phyloP scores from a whole-genome alignment of 2,888 invertebrate genomes.

The Spicauda simplicius region DNA sequence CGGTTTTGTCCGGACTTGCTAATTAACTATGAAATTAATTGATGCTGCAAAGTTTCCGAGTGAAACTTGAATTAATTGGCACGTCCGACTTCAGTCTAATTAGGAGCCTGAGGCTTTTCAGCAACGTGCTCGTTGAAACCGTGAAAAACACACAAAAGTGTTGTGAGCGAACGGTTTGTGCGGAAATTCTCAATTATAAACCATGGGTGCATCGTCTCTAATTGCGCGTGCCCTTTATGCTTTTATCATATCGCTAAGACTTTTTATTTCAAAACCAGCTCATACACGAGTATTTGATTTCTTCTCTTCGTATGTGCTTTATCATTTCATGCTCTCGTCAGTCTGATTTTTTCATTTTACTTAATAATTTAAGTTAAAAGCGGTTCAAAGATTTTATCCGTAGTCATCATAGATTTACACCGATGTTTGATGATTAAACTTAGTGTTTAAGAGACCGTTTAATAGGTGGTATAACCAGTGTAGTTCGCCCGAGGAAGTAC shows the following conservation, averaged over 20 bases:
- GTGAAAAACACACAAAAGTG: slow-evolving; percentile 83
- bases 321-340: background rate
- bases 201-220: slow-evolving; percentile 45
- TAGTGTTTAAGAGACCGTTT: too few relatives aligned
- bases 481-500: too few relatives aligned
- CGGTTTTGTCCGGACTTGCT: slow-evolving; percentile 80
- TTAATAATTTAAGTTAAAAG: too few relatives aligned
- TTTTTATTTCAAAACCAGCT: slow-evolving; percentile 16
- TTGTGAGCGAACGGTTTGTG: slow-evolving; percentile 66
- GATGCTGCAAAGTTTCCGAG: slow-evolving; percentile 84
- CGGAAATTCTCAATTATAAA: slow-evolving; percentile 54
- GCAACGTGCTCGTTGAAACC: slow-evolving; percentile 78
- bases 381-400: too few relatives aligned
- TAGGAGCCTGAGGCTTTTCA: slow-evolving; percentile 84
- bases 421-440: too few relatives aligned
- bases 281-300: slow-evolving; percentile 3
- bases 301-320: slow-evolving; percentile 1
- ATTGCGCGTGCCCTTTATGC: slow-evolving; percentile 43
- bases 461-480: too few relatives aligned
- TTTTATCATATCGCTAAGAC: slow-evolving; percentile 29
- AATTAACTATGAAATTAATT: slow-evolving; percentile 86
- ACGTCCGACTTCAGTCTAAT: slow-evolving; percentile 84
- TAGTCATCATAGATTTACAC: too few relatives aligned
- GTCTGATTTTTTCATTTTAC: too few relatives aligned
- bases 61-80: slow-evolving; percentile 85